Evolutionary conservation across 2,888 invertebrate genomes (phyloP), one percentile per base, ranked within the genome.

Genomic region (Actias luna): DNA sequence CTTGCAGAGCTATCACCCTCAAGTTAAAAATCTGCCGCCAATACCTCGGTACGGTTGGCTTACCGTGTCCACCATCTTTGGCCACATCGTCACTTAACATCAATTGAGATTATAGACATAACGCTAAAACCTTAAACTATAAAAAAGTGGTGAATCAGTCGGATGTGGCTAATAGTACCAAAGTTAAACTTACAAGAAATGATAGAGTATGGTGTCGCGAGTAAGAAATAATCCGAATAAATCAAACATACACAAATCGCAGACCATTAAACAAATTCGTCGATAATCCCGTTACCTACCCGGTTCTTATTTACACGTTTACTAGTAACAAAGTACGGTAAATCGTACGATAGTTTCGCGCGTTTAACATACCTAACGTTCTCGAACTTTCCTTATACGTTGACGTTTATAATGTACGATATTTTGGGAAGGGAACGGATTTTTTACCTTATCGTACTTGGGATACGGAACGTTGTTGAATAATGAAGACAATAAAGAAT

Each of bases 331-430:
- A 73, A 73, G 77, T 72, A 66, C 71, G 72, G 72, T 75, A 81
- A 85, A 84, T 83, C 79, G 82, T 46, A 74, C 75, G 77, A 77
- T 77, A 77, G 74, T 77, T 78, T 77, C 72, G 67, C 71, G 69
- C 73, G 72, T 73, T 80, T 78, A 78, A 80, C 76, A 76, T 78
- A 76, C 73, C 73, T 69, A 70, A 71, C 66, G 64, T 69, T 71
- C 31, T 64, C 64, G 60, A 75, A 77, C 69, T 76, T 78, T 69
- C n/a, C 60, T 64, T 67, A 65, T 33, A 16, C 61, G 64, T 42
- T 29, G 14, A n/a, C 58, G n/a, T 79, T 80, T 78, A 79, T 7
- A 67, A 0, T 0, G 0, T 7, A 64, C 72, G 74, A 72, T 55
- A 35, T 66, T 60, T 27, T 64, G 5, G 7, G 18, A 42, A 4